phyloP scores from a whole-genome alignment of 2,113 vertebrate genomes.

The Ophthalmolycus amberensis region DNA sequence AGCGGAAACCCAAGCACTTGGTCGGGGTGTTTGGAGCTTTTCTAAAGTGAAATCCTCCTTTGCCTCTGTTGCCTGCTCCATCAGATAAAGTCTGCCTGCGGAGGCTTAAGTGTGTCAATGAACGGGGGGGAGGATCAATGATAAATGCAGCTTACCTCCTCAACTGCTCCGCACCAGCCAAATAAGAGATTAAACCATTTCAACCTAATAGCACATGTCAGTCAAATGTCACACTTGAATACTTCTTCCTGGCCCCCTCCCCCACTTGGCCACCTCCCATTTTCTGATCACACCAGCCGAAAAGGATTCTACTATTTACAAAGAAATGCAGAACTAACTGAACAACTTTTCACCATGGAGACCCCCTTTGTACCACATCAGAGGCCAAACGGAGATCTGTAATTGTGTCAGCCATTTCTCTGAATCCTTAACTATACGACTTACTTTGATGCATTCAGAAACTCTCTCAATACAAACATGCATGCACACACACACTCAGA shows the following conservation, averaged over 20 bases:
- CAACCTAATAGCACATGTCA: conserved; percentile 75
- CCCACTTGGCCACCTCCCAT: conserved; percentile 14
- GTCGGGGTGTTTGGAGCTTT: conserved; percentile 58
- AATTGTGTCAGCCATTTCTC: conserved; percentile 38
- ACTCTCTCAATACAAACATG: conserved; percentile 28
- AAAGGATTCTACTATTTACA: conserved; percentile 36
- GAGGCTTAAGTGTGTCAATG: conserved; percentile 80
- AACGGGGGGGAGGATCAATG: conserved; percentile 70
- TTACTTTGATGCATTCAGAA: conserved; percentile 38
- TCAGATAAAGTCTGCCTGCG: conserved; percentile 75
- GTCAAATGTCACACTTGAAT: conserved; percentile 70
- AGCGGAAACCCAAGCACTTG: conserved; percentile 55
- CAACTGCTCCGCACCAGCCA: conserved; percentile 62
- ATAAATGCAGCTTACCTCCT: conserved; percentile 75
- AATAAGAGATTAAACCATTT: conserved; percentile 77
- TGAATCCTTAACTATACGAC: conserved; percentile 17
- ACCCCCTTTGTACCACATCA: conserved; percentile 27
- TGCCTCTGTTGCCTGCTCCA: conserved; percentile 66
- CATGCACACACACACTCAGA: conserved; percentile 39
- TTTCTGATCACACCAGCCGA: conserved; percentile 26
- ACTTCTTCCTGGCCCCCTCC: conserved; percentile 3
- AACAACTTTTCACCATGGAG: not conserved
- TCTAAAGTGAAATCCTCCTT: conserved; percentile 71
- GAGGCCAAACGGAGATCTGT: conserved; percentile 25
- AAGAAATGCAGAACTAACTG: conserved; percentile 19